Percentiles rank a stretch among this genome's conserved stretches.
These are phyloP conservation scores for Elephantulus edwardii DNA, from an alignment of 2,113 vertebrate species.

Conservation along the genomic window DNA sequence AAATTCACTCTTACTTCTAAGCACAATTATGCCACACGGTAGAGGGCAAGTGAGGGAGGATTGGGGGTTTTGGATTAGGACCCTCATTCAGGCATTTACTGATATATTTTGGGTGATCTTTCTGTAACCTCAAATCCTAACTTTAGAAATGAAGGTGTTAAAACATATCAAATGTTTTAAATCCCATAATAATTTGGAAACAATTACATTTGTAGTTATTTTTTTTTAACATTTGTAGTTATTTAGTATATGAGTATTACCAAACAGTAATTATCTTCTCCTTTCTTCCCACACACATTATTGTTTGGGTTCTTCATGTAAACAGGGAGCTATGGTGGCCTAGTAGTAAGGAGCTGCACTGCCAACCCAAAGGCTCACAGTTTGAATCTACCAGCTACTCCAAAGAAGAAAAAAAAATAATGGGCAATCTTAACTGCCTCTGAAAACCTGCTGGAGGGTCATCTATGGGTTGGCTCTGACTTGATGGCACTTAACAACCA, in stretches of 20 bases:
- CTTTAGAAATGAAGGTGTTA: constrained; percentile 38
- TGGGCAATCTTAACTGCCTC: too few relatives aligned
- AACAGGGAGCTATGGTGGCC: too few relatives aligned
- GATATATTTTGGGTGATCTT: neutral
- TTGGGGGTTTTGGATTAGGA: neutral
- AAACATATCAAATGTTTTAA: constrained; percentile 22
- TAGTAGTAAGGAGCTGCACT: too few relatives aligned
- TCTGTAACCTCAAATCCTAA: constrained; percentile 12
- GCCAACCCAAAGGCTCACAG: too few relatives aligned
- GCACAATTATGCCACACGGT: neutral
- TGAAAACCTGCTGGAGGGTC: too few relatives aligned
- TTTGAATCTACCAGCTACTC: too few relatives aligned
- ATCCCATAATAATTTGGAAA: neutral
- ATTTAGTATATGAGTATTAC: neutral
- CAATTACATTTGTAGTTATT: neutral
- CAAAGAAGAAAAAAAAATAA: too few relatives aligned
- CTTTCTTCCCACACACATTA: constrained; percentile 13
- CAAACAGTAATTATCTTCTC: neutral
- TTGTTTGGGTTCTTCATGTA: neutral
- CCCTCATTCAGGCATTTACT: neutral
- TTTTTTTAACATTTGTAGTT: too few relatives aligned
- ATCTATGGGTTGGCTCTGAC: too few relatives aligned
- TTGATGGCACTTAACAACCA: too few relatives aligned
- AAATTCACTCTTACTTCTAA: constrained; percentile 34
- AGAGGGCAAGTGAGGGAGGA: neutral